Percentiles rank a stretch among this genome's conserved stretches.
Evolutionary conservation across 2,113 vertebrate genomes (phyloP).

Genomic region (Vanacampus margaritifer): DNA sequence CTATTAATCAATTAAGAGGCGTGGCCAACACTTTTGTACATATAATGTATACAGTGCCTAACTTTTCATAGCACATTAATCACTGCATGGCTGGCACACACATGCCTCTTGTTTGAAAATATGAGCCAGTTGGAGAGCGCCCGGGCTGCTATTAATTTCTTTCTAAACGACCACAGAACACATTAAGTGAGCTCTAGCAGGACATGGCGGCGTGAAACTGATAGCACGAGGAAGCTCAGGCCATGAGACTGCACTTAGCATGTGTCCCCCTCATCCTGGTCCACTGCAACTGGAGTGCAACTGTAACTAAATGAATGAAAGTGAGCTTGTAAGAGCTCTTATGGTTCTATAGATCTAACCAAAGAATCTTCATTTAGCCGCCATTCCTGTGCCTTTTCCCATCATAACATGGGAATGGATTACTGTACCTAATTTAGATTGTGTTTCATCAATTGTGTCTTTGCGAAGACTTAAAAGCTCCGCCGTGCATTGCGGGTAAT

Average conservation of each 20-base stretch:
- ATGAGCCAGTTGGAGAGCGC: conserved; percentile 41
- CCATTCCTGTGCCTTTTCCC: conserved; percentile 56
- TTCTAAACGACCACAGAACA: conserved; percentile 65
- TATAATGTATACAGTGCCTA: not conserved
- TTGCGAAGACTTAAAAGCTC: conserved; percentile 57
- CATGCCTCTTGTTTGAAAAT: conserved; percentile 25
- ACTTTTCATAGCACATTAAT: conserved; percentile 25
- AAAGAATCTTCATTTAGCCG: conserved; percentile 53
- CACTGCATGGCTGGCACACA: conserved; percentile 5
- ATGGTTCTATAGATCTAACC: conserved; percentile 67
- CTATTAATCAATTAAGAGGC: conserved; percentile 1
- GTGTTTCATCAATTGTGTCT: conserved; percentile 63
- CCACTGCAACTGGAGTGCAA: conserved; percentile 35
- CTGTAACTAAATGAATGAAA: conserved; percentile 71
- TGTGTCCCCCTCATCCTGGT: conserved; percentile 35
- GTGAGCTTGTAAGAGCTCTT: conserved; percentile 62
- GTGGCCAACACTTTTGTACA: not conserved
- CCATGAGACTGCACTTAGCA: conserved; percentile 41
- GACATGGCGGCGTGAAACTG: conserved; percentile 52
- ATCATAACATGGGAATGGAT: conserved; percentile 57
- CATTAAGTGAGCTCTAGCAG: conserved; percentile 69
- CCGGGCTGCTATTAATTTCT: conserved; percentile 46
- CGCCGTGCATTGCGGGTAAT: conserved; percentile 65
- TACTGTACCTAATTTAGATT: conserved; percentile 66
- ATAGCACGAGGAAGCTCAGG: conserved; percentile 54